These are phyloP conservation scores for Cepaea hortensis DNA, from an alignment of 2,888 invertebrate genomes.

Conservation along the genomic window DNA sequence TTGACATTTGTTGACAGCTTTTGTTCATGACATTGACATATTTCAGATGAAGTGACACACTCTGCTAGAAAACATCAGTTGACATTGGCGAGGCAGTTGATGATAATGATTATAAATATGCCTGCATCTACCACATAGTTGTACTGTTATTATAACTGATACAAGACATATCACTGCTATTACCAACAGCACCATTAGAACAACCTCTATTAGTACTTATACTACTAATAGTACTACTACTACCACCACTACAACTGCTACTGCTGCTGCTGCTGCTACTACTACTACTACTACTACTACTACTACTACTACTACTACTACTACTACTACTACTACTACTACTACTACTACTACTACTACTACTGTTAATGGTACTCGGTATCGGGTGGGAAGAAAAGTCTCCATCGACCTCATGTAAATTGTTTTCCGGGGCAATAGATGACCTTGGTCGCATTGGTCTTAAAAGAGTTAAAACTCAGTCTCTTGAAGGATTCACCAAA, in stretches of 20 bases:
- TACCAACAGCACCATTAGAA: neutral
- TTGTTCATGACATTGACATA: too few species aligned
- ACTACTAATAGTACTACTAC: neutral
- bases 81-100: too few species aligned
- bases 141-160: neutral
- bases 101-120: too few species aligned
- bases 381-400: neutral
- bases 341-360: constrained; percentile 35
- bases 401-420: too few species aligned
- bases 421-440: too few species aligned
- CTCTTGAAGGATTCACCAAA: too few species aligned
- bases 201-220: neutral
- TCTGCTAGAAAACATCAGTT: too few species aligned
- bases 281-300: constrained; percentile 21
- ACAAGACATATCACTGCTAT: constrained; percentile 10
- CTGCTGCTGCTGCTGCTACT: constrained; percentile 29
- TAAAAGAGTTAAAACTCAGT: too few species aligned
- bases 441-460: too few species aligned
- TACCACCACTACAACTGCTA: constrained; percentile 45
- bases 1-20: too few species aligned
- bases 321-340: constrained; percentile 4
- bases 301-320: constrained; percentile 1
- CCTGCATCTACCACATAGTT: too few species aligned
- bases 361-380: neutral
- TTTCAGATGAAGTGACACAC: too few species aligned